These are phyloP conservation scores for Equus przewalskii DNA, from an alignment of 2,113 vertebrate genomes.

Conservation along the genomic window DNA sequence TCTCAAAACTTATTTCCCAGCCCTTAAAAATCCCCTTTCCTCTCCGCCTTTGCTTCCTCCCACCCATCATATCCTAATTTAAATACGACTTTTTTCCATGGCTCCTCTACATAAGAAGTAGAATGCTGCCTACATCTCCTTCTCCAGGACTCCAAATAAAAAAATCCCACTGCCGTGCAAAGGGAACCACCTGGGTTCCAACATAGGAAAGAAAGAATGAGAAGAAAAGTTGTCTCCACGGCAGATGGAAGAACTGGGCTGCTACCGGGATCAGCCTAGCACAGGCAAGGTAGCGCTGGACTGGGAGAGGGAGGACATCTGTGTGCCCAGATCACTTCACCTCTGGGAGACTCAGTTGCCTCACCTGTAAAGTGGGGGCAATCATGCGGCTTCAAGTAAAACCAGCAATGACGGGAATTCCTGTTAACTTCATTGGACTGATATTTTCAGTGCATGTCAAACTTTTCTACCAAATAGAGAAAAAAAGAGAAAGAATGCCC, in stretches of 20 bases:
- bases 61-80: neutral
- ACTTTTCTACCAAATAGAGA: neutral
- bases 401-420: neutral
- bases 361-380: neutral
- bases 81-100: neutral
- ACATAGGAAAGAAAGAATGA: conserved; percentile 3
- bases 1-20: neutral
- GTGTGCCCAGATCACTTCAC: neutral
- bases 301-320: neutral
- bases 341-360: neutral
- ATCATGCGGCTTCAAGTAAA: neutral
- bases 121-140: neutral
- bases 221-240: neutral
- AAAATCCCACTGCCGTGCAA: neutral
- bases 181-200: neutral
- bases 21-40: neutral
- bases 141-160: neutral
- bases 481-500: neutral
- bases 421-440: neutral
- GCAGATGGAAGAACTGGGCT: neutral
- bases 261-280: neutral
- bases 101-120: neutral
- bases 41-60: neutral
- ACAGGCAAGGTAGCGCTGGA: neutral
- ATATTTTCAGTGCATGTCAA: neutral